Evolutionary conservation across 2,797 vertebrate genomes (phyloP), one percentile per base, ranked within the genome.

Genomic region (Pangasius djambal): DNA sequence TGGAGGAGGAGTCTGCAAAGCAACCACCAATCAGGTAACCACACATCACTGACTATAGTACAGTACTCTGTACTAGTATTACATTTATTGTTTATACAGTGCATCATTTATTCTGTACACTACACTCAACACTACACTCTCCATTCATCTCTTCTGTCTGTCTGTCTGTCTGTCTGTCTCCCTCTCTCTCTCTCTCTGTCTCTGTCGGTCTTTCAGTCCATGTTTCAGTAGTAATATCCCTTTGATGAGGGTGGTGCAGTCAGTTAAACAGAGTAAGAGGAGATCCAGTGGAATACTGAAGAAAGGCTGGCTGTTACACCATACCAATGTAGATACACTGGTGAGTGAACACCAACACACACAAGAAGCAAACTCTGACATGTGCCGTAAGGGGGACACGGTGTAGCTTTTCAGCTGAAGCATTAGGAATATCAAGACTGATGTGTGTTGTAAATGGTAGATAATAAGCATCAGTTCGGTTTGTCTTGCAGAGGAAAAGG

Each of bases 151-250:
- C 18, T 12, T 61, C 37, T 31, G 22, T 37, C 48, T 7, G 6
- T 37, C 22, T 61, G 1, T 81, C 61, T n/a, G 34, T 34, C 34
- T 34, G 34, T 34, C 34, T 34, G 34, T 37, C 37, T 2, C 37
- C 2, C 37, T n/a, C 3, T 52, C 1, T n/a, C 18, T 50, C 3
- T 52, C 1, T 52, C 18, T 78, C 9, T 83, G 25, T 13, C 28
- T 67, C 18, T 10, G 3, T 63, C 72, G 28, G 8, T 25, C 48
- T 34, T 55, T 6, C 89, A 95, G 96, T 82, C 95, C 94, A 0
- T 96, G 95, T 83, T 96, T 96, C 94, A 95, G 95, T 93, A 96
- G 90, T 92, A 92, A 96, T 94, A 96, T 97, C 89, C 96, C 96
- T 3, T 90, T 97, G 91, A 97, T 97, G 96, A 92, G 96, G 78